A percentile compares a stretch with the other conserved stretches of the same genome.
Conservation (phyloP, 2,797 vertebrate genomes). For the Cynodonichthys magdalenae region DNA sequence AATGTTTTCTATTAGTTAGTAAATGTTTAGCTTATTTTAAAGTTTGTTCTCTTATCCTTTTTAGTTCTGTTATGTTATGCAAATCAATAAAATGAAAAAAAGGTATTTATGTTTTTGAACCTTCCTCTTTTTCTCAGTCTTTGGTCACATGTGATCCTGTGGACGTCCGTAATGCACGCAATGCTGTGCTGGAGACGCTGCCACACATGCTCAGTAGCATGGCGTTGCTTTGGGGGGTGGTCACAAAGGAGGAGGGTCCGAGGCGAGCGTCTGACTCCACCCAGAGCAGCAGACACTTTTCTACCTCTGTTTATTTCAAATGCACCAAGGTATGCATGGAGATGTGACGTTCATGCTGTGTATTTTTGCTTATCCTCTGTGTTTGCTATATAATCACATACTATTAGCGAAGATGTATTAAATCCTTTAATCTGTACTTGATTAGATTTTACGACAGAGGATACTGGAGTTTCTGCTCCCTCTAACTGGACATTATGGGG, state of each 20-base stretch:
- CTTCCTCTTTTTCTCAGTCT: slow-evolving; percentile 16
- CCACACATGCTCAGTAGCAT: slow-evolving; percentile 90
- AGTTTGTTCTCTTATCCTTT: too few relatives aligned
- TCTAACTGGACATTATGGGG: slow-evolving; percentile 87
- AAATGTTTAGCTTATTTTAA: too few relatives aligned
- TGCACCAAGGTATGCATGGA: slow-evolving; percentile 86
- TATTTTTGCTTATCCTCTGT: not conserved
- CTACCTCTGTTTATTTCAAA: slow-evolving; percentile 93
- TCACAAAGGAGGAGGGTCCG: slow-evolving; percentile 86
- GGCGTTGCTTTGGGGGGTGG: slow-evolving; percentile 90
- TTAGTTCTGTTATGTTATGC: too few relatives aligned
- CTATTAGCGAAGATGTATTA: not conserved
- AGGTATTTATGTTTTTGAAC: not conserved
- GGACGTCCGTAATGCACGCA: slow-evolving; percentile 90
- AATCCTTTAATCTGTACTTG: not conserved
- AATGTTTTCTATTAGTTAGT: too few relatives aligned
- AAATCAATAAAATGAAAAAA: too few relatives aligned
- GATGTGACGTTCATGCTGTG: not conserved
- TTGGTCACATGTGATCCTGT: slow-evolving; percentile 79
- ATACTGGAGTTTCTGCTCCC: slow-evolving; percentile 93
- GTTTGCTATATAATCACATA: not conserved
- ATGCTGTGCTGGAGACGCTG: slow-evolving; percentile 90
- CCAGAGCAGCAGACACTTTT: slow-evolving; percentile 83
- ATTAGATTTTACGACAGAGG: slow-evolving; percentile 83
- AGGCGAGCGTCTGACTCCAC: slow-evolving; percentile 80